Evolutionary conservation across 1,140 invertebrate species (phyloP), one percentile per base, ranked within the genome.

Genomic region (Bactericera cockerelli): DNA sequence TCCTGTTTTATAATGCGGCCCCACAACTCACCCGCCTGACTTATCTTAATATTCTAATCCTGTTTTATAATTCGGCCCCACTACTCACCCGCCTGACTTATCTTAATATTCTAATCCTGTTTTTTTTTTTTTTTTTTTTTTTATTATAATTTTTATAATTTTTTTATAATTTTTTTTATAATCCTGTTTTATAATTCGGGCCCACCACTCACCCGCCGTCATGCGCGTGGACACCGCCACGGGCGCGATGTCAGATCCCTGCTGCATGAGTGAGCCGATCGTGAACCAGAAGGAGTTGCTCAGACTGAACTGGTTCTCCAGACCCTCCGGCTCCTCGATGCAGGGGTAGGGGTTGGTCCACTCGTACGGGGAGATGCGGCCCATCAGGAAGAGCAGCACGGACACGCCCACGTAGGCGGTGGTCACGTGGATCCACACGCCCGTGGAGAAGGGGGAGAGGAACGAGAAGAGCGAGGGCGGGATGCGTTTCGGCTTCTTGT

Each of bases 391-490:
- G 60, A 93, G 78, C 55, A 88, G 72, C 22, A 88, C 65, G 1
- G 88, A 88, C 4, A 90, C 83, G 4, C 80, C 78, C 26, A 91
- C 66, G 69, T 88, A 93, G 1, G 86, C 82, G 0, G 80, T 72
- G 0, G 82, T 80, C 64, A 93, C 76, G 65, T 80, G 83, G 39
- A 87, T 71, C 89, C 89, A 93, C 1, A 91, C 87, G 42, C 84
- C 81, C 0, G 81, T 71, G 0, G 88, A 88, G 67, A 94, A 89
- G 0, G 92, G 93, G 19, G 86, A 84, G 67, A 94, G 77, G 70
- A 95, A 95, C 0, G 88, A 89, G 67, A 94, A 89, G 6, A 91
- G 74, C 65, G 81, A 82, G 0, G 89, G 88, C 1, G 84, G 75
- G 61, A 85, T 81, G 66, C 84, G 87, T n/a, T 77, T 78, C 0